Conservation (phyloP, 1,140 invertebrate species). For the Meloidogyne exigua region DNA sequence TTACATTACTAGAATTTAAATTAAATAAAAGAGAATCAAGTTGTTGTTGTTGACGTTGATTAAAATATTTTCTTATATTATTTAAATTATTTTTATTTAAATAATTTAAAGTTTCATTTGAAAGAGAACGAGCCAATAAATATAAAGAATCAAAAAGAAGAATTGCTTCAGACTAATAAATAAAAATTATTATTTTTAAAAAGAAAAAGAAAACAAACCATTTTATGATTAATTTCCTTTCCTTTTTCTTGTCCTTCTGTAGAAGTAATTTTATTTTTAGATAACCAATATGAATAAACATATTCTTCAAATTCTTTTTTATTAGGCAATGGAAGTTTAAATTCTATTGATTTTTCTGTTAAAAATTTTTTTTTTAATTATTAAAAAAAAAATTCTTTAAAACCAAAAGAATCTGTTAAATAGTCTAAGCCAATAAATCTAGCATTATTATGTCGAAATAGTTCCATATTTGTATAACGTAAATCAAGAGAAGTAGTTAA, state of each 20-base stretch:
- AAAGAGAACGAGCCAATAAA: conserved; percentile 49
- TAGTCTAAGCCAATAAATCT: conserved; percentile 58
- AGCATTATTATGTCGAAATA: conserved; percentile 63
- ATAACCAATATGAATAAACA: conserved; percentile 39
- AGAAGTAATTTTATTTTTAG: neutral
- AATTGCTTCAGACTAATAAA: conserved; percentile 53
- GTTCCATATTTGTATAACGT: conserved; percentile 58
- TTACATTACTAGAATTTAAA: neutral
- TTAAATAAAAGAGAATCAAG: neutral
- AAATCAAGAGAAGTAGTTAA: conserved; percentile 60
- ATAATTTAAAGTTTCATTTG: conserved; percentile 6
- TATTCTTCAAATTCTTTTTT: conserved; percentile 43
- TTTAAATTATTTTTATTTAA: conserved; percentile 25
- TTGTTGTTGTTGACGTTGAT: conserved; percentile 3
- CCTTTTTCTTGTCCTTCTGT: conserved; percentile 25
- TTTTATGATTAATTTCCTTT: conserved; percentile 46
- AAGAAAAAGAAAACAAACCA: conserved; percentile 32
- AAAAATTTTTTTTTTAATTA: neutral
- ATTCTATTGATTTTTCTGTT: neutral
- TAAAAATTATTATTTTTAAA: conserved; percentile 7
- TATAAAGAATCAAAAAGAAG: conserved; percentile 57
- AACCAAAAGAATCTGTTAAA: conserved; percentile 14
- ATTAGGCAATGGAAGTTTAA: conserved; percentile 32
- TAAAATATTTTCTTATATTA: conserved; percentile 33
- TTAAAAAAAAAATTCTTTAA: neutral